Base-by-base conservation (phyloP, 2,113 vertebrate species). In the Ochotona princeps region DNA sequence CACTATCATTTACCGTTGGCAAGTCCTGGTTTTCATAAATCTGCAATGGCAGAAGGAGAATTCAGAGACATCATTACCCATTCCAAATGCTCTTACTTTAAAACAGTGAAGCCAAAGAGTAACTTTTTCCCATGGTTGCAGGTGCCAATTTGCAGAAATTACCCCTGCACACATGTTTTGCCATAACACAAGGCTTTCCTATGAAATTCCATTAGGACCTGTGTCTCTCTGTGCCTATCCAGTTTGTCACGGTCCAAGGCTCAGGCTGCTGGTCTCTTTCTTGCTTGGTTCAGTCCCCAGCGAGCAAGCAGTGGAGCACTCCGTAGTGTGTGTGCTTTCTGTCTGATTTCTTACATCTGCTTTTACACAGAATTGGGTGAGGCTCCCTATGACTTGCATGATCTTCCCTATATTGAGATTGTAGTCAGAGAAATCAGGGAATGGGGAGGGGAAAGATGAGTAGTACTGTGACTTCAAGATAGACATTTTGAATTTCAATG, bases 281-380 rank as follows among this genome's bases (percentile, higher is more conserved):
- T 30, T 60, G 38, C 28, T 30, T 23, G 28, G 15, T 4, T 10
- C 7, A 11, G 30, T 1, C 0, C 70, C 35, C 1, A 2, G 54
- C 14, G 9, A 57, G 47, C 32, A 15, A 20, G 30, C 11, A 35
- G 25, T 2, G 1, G 35, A 21, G 5, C 14, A 1, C 25, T 7
- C 20, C 21, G 13, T 38, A 35, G 0, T 1, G 9, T 3, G 2
- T 0, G 2, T 1, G 4, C 13, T 4, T 65, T 32, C 8, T 3
- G 0, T 79, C 73, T 35, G 8, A 5, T 35, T 54, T 80, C 5
- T 44, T 47, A 2, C 0, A 0, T 25, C 80, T 32, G 25, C 76
- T 85, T 73, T 60, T 51, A 66, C 32, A 15, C 6, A 0, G 10
- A 35, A n/a, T 15, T 13, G 23, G 35, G 4, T 30, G 61, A 79